Base-by-base conservation (phyloP, 2,113 vertebrate genomes). In the Microtus ochrogaster region DNA sequence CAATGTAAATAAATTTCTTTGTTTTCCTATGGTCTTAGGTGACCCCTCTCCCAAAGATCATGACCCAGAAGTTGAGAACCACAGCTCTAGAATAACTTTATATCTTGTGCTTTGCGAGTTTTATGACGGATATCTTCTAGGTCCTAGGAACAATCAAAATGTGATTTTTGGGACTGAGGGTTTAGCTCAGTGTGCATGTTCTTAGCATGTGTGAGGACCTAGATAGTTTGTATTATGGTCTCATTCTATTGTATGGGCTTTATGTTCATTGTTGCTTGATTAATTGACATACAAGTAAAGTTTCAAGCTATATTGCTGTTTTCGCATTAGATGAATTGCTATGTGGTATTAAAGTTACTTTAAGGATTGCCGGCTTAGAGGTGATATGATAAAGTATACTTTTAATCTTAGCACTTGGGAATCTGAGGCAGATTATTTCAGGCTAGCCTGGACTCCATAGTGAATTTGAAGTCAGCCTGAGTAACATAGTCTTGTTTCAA, bases 331-430 rank as follows among this genome's bases (percentile, higher is more conserved):
- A 65, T 95, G 49, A 89, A 70, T 85, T 70, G 19, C 44, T 95
- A 33, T 4, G 7, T 74, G 39, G 90, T 94, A 78, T 91, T 95
- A 77, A 89, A 81, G 22, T 44, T 93, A 63, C 47, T 94, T 94
- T 97, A 88, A 97, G 41, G 17, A 90, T 58, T 61, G 13, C 85
- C 91, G 49, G 19, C 70, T 96, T 94, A 96, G 95, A 85, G 39
- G 4, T 55, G 6, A 39, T 44, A 7, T 9, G 22, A 19, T 58
- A 2, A 22, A 72, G 2, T 10, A 33, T 68, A 47, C 49, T 30
- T 78, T 44, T 41, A 41, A 6, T 87, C 8, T 16, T 11, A 58
- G 21, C 11, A 36, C 22, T 89, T 58, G 28, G 30, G 21, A 72
- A 22, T 13, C 11, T 17, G 22, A 89, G 74, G 65, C 16, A 63